Conservation (phyloP, 2,797 vertebrate genomes). For the Hapalemur alaotrensis region DNA sequence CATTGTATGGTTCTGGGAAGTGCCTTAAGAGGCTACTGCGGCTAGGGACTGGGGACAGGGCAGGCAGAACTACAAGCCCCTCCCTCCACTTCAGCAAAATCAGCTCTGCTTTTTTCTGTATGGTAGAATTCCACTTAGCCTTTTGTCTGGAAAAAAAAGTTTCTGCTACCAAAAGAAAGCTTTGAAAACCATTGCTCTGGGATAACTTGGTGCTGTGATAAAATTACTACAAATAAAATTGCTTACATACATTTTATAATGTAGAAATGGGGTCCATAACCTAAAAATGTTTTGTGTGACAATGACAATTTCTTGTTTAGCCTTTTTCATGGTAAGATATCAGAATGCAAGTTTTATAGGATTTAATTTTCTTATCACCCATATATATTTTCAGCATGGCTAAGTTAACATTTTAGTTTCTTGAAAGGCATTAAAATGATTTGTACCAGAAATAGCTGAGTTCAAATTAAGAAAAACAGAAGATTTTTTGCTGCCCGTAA, state of each 20-base stretch:
- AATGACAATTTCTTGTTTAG: constrained; percentile 3
- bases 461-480: constrained; percentile 19
- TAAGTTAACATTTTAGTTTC: constrained; percentile 38
- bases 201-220: not conserved
- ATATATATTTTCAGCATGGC: not conserved
- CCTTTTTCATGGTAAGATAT: constrained; percentile 3
- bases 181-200: not conserved
- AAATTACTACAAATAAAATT: constrained; percentile 38
- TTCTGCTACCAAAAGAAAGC: not conserved
- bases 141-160: not conserved
- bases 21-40: not conserved
- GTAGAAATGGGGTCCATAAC: not conserved
- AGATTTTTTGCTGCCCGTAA: not conserved
- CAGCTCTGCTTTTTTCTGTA: not conserved
- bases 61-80: not conserved
- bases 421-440: constrained; percentile 3
- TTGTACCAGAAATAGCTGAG: not conserved
- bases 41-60: not conserved
- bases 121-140: not conserved
- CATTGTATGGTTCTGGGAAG: not conserved
- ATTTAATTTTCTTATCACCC: not conserved
- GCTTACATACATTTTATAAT: constrained; percentile 12
- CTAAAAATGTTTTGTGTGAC: not conserved
- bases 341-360: not conserved
- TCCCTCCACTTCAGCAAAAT: not conserved